These are phyloP conservation scores for Sternarchorhynchus goeldii DNA, from an alignment of 2,797 vertebrate species.

Conservation along the genomic window DNA sequence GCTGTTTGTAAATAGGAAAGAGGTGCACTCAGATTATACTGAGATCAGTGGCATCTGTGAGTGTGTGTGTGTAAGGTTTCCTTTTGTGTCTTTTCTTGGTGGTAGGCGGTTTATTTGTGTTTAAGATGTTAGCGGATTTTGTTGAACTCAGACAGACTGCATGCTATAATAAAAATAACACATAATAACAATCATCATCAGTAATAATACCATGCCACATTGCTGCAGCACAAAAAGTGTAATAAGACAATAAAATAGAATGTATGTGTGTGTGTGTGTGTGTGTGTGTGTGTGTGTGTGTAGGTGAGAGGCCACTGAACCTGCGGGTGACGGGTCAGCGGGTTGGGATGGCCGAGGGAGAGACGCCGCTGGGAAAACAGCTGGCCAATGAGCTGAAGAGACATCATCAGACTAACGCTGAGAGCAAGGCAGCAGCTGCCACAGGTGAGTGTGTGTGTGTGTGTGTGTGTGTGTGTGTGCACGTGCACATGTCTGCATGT, in stretches of 20 bases:
- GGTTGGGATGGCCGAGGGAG: constrained; percentile 72
- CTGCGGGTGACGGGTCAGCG: constrained; percentile 84
- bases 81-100: not conserved
- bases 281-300: constrained; percentile 39
- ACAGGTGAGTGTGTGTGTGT: constrained; percentile 58
- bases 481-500: no score
- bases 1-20: constrained; percentile 35
- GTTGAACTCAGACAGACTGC: constrained; percentile 15
- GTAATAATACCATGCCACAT: not conserved
- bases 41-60: constrained; percentile 26
- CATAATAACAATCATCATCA: not conserved
- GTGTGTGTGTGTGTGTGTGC: no score
- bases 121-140: not conserved
- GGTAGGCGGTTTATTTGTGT: constrained; percentile 47
- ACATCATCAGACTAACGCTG: constrained; percentile 79
- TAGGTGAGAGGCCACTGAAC: constrained; percentile 92
- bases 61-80: constrained; percentile 23
- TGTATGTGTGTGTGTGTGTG: constrained; percentile 26
- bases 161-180: not conserved
- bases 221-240: constrained; percentile 7
- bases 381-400: constrained; percentile 88
- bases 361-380: constrained; percentile 85
- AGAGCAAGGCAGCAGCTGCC: constrained; percentile 70
- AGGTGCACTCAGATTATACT: constrained; percentile 31
- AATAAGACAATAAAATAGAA: not conserved